Conservation (phyloP, 2,888 invertebrate genomes). For the Cerastis leucographa region DNA sequence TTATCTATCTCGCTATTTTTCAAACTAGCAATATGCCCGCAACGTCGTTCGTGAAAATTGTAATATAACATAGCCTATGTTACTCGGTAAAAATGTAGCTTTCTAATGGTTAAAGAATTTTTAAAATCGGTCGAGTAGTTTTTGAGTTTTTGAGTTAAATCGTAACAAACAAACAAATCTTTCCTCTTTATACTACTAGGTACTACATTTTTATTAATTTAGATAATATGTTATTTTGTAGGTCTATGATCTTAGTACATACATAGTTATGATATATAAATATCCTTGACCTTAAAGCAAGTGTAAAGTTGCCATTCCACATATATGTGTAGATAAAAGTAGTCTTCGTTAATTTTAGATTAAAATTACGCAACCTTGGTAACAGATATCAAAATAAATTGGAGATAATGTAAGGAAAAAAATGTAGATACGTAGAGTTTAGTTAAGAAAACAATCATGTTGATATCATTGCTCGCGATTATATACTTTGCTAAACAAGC, state of each 20-base stretch:
- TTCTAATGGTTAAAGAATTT: too few relatives aligned
- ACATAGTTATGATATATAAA: constrained; percentile 32
- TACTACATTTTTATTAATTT: too few relatives aligned
- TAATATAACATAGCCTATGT: too few relatives aligned
- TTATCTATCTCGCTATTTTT: not conserved
- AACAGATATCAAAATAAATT: constrained; percentile 26
- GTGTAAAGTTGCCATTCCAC: not conserved
- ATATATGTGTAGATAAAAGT: constrained; percentile 13
- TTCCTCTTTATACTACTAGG: too few relatives aligned
- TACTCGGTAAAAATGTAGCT: too few relatives aligned
- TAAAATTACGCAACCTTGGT: constrained; percentile 48
- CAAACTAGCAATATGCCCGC: too few relatives aligned
- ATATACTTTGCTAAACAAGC: not conserved
- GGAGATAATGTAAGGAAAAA: constrained; percentile 3
- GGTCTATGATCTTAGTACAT: not conserved
- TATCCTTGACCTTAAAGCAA: constrained; percentile 7
- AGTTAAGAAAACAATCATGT: not conserved
- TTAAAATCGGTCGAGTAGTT: too few relatives aligned
- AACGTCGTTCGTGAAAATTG: too few relatives aligned
- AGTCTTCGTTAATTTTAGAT: constrained; percentile 23
- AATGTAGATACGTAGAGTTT: not conserved
- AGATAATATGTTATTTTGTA: too few relatives aligned
- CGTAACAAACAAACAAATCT: too few relatives aligned
- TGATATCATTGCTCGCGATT: not conserved
- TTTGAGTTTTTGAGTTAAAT: too few relatives aligned